phyloP scores from a whole-genome alignment of 2,113 vertebrate genomes.

The Pseudolaguvia tuberculata region DNA sequence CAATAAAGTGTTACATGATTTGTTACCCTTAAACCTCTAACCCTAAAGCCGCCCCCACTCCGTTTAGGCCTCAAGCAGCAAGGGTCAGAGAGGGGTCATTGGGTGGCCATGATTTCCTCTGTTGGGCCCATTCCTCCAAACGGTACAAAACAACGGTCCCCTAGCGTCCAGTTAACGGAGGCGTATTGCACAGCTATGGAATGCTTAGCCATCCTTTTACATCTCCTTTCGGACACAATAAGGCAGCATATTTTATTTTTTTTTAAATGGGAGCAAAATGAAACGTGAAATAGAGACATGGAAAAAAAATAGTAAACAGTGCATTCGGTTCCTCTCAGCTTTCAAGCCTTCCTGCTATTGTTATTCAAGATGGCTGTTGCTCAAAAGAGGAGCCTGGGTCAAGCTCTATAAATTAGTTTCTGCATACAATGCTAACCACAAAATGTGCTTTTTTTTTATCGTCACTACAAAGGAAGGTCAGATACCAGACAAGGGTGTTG shows the following conservation, averaged over 20 bases:
- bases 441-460: constrained; percentile 75
- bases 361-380: constrained; percentile 79
- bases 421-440: constrained; percentile 84
- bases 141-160: constrained; percentile 76
- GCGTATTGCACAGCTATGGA: constrained; percentile 71
- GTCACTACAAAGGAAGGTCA: constrained; percentile 76
- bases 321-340: constrained; percentile 79
- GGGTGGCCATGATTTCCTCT: constrained; percentile 71
- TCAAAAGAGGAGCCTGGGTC: constrained; percentile 87
- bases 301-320: constrained; percentile 76
- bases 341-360: constrained; percentile 96
- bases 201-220: constrained; percentile 72
- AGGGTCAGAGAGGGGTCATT: constrained; percentile 72
- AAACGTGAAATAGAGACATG: constrained; percentile 73
- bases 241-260: constrained; percentile 71
- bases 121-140: constrained; percentile 58
- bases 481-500: constrained; percentile 51
- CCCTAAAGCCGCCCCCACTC: constrained; percentile 65
- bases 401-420: constrained; percentile 86
- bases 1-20: constrained; percentile 72
- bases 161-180: constrained; percentile 74
- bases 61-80: constrained; percentile 66
- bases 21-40: constrained; percentile 72
- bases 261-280: constrained; percentile 69
- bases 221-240: constrained; percentile 70